Percentiles rank a stretch among this genome's conserved stretches.
Conservation (phyloP, 2,888 invertebrate genomes). For the Gastracanthus pulcherrimus region DNA sequence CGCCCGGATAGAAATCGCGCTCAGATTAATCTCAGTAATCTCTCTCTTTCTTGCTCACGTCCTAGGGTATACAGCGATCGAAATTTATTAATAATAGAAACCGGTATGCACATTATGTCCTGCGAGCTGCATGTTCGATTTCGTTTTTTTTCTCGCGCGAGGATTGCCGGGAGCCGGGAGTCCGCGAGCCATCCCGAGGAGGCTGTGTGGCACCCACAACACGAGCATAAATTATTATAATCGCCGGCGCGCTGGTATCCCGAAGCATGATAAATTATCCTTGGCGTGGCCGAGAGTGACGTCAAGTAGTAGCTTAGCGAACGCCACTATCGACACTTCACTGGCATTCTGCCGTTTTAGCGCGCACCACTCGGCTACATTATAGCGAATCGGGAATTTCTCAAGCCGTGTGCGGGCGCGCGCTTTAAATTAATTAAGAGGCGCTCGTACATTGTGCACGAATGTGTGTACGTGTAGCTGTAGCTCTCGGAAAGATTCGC, state of each 20-base stretch:
- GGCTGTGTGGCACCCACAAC: not conserved
- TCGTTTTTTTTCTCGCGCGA: not conserved
- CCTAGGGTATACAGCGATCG: slow-evolving; percentile 66
- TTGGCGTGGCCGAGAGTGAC: slow-evolving; percentile 31
- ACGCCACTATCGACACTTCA: slow-evolving; percentile 12
- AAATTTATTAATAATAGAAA: slow-evolving; percentile 75
- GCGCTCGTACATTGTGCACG: not conserved
- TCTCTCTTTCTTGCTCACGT: slow-evolving; percentile 54
- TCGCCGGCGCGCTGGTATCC: slow-evolving; percentile 59
- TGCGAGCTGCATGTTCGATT: slow-evolving; percentile 43
- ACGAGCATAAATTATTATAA: slow-evolving; percentile 72
- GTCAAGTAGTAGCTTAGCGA: too few relatives aligned
- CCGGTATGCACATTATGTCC: slow-evolving; percentile 62
- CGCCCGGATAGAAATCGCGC: slow-evolving; percentile 63
- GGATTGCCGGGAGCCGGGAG: not conserved
- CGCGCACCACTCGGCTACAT: not conserved
- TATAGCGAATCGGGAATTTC: slow-evolving; percentile 6
- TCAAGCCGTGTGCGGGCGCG: not conserved
- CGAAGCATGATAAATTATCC: slow-evolving; percentile 70
- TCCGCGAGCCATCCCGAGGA: slow-evolving; percentile 37
- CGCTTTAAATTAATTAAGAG: slow-evolving; percentile 38
- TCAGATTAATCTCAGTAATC: slow-evolving; percentile 72
- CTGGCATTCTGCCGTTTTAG: slow-evolving; percentile 20
- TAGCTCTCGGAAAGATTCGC: slow-evolving; percentile 4
- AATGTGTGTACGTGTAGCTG: too few relatives aligned